Conservation (phyloP, 2,797 vertebrate genomes). For the Sorex maritimensis region DNA sequence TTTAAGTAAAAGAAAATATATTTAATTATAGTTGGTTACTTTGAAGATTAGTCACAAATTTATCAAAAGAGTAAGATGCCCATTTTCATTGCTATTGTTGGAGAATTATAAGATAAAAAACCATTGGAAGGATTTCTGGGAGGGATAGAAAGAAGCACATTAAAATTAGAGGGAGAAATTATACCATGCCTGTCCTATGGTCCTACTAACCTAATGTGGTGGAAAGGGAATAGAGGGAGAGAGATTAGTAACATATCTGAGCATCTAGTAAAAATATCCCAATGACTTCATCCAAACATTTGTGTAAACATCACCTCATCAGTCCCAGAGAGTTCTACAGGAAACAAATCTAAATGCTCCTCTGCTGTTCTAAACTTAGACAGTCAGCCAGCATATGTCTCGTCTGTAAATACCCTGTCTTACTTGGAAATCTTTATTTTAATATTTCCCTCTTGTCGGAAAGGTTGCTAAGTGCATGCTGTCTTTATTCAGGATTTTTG, state of each 20-base stretch:
- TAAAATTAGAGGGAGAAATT: constrained; percentile 46
- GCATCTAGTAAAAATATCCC: constrained; percentile 92
- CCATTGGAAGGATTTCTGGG: neutral
- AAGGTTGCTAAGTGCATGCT: constrained; percentile 72
- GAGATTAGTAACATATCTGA: constrained; percentile 92
- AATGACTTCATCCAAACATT: constrained; percentile 92
- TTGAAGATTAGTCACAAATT: constrained; percentile 46
- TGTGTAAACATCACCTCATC: constrained; percentile 92
- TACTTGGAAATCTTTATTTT: constrained; percentile 91
- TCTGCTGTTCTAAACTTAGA: constrained; percentile 93
- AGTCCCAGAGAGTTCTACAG: constrained; percentile 91
- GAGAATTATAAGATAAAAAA: constrained; percentile 47
- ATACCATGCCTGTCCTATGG: constrained; percentile 70
- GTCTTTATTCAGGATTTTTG: constrained; percentile 74
- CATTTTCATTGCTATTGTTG: constrained; percentile 34
- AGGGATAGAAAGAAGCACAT: neutral
- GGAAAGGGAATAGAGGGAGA: constrained; percentile 67
- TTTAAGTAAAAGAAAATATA: constrained; percentile 45
- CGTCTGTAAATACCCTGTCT: constrained; percentile 91
- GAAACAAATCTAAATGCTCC: constrained; percentile 91
- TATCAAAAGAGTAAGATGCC: constrained; percentile 37
- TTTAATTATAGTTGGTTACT: constrained; percentile 47
- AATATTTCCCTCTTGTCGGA: constrained; percentile 88
- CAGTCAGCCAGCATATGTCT: constrained; percentile 91
- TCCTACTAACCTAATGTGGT: constrained; percentile 88